Percentiles rank a stretch among this genome's conserved stretches.
phyloP scores from a whole-genome alignment of 2,797 vertebrate species.

The Fundulus diaphanus region DNA sequence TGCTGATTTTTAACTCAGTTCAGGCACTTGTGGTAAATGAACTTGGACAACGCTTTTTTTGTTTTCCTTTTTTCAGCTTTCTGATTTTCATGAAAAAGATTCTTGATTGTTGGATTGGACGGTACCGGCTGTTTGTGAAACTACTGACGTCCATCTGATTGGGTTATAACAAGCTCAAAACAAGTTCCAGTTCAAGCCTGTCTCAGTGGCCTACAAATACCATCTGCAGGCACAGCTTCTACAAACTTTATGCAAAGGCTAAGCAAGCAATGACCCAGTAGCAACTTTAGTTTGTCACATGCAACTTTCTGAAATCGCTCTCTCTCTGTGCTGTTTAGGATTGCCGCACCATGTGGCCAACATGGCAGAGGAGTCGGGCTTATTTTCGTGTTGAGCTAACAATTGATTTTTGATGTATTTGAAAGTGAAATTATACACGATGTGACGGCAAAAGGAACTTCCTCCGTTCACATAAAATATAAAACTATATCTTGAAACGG shows the following conservation, averaged over 20 bases:
- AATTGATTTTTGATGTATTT: not conserved
- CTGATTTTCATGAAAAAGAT: not conserved
- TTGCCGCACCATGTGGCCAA: not conserved
- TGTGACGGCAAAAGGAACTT: not conserved
- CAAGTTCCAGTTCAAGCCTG: not conserved
- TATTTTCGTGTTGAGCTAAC: not conserved
- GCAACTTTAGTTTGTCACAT: too few species aligned
- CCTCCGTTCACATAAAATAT: not conserved
- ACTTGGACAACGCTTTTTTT: constrained; percentile 51
- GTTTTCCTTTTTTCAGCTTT: constrained; percentile 38
- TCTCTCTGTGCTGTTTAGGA: not conserved
- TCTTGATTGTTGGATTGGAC: not conserved
- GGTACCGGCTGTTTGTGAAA: constrained; percentile 23
- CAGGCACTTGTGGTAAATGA: constrained; percentile 85
- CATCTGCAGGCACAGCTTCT: not conserved
- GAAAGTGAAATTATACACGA: not conserved
- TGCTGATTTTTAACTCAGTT: constrained; percentile 58
- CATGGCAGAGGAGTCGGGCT: not conserved
- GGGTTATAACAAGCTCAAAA: not conserved
- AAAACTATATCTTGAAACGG: not conserved
- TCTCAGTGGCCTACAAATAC: not conserved
- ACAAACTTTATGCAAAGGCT: not conserved
- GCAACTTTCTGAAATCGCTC: too few species aligned
- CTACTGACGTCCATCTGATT: not conserved
- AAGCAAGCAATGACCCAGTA: not conserved